These are phyloP conservation scores for Grammomys surdaster DNA, from an alignment of 2,113 vertebrate genomes.

Conservation along the genomic window DNA sequence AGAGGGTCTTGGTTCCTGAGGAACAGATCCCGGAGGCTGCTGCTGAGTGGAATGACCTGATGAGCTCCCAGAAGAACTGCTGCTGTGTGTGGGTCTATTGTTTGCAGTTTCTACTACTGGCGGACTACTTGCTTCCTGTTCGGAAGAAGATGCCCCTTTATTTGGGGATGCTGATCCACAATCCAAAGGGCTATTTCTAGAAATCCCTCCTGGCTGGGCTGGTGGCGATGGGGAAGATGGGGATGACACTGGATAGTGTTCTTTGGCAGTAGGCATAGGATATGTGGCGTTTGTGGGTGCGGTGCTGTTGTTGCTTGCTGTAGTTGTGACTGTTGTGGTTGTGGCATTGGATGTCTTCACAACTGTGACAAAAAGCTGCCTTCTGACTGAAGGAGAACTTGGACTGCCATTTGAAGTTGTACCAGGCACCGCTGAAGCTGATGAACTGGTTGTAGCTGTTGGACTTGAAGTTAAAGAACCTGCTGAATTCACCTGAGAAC, in stretches of 20 bases:
- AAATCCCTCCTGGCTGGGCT: conserved; percentile 84
- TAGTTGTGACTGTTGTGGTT: conserved; percentile 88
- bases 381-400: conserved; percentile 94
- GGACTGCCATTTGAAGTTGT: conserved; percentile 88
- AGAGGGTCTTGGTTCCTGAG: conserved; percentile 87
- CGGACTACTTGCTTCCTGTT: conserved; percentile 85
- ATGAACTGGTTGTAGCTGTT: conserved; percentile 86
- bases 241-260: conserved; percentile 90
- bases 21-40: conserved; percentile 85
- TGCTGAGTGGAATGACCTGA: conserved; percentile 86
- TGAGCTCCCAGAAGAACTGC: conserved; percentile 81
- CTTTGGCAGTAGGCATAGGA: conserved; percentile 90
- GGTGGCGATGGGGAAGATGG: conserved; percentile 89
- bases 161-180: conserved; percentile 85
- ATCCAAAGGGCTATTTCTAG: conserved; percentile 89
- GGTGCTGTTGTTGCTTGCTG: conserved; percentile 88
- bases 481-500: conserved; percentile 89
- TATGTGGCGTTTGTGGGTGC: conserved; percentile 88
- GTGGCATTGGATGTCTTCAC: conserved; percentile 91
- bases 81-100: conserved; percentile 83
- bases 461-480: conserved; percentile 87
- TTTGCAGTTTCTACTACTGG: conserved; percentile 82
- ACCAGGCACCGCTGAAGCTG: conserved; percentile 87
- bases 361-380: conserved; percentile 96
- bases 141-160: conserved; percentile 85